Evolutionary conservation across 2,888 invertebrate species (phyloP).

Genomic region (Calameuta pallipes): DNA sequence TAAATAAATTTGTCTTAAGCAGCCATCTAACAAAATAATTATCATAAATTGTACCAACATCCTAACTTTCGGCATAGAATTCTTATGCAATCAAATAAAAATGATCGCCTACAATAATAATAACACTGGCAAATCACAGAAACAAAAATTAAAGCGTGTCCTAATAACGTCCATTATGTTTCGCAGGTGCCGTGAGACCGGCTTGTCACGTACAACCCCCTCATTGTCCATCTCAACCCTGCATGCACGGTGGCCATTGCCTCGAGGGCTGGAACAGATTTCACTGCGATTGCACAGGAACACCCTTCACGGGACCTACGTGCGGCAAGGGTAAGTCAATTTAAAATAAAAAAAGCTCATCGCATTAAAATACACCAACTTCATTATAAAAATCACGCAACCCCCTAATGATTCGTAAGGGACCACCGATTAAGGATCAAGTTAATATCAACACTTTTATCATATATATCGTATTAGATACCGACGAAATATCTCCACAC

Average conservation of each 20-base stretch:
- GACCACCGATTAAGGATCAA: background rate
- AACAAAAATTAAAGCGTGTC: background rate
- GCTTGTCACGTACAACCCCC: slow-evolving; percentile 86
- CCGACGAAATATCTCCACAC: background rate
- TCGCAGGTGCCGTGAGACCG: slow-evolving; percentile 85
- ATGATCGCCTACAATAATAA: background rate
- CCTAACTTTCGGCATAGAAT: background rate
- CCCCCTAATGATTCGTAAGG: background rate
- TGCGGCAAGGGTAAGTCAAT: slow-evolving; percentile 81
- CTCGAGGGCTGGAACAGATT: slow-evolving; percentile 96
- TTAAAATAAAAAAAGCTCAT: background rate
- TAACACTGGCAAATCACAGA: background rate
- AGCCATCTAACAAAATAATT: background rate
- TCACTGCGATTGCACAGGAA: slow-evolving; percentile 91
- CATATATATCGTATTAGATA: background rate
- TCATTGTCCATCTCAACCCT: slow-evolving; percentile 87
- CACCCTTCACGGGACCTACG: slow-evolving; percentile 88
- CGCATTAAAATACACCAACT: slow-evolving; percentile 1
- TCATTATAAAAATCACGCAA: background rate
- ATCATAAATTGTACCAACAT: background rate
- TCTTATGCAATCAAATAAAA: background rate
- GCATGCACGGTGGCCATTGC: slow-evolving; percentile 89
- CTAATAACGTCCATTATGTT: slow-evolving; percentile 12
- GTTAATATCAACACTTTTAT: background rate
- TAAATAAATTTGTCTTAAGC: background rate